A percentile compares a stretch with the other conserved stretches of the same genome.
Evolutionary conservation across 1,140 invertebrate species (phyloP).

Genomic region (Drosophila suzukii): DNA sequence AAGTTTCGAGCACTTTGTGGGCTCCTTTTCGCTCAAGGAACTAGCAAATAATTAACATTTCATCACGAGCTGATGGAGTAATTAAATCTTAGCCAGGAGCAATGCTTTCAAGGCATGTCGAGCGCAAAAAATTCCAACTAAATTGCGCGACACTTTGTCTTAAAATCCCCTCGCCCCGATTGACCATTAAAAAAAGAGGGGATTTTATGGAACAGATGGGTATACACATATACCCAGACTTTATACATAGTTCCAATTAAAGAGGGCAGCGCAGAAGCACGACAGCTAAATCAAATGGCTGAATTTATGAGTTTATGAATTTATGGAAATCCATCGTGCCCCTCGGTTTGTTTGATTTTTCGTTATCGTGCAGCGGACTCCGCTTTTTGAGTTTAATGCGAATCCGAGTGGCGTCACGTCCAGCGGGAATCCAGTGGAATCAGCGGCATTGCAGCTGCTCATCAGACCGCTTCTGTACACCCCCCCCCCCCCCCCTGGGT

Average conservation of each 20-base stretch:
- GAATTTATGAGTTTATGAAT: constrained; percentile 71
- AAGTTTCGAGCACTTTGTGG: constrained; percentile 26
- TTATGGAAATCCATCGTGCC: constrained; percentile 61
- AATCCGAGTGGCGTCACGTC: constrained; percentile 30
- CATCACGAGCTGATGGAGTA: constrained; percentile 53
- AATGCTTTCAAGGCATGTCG: constrained; percentile 9
- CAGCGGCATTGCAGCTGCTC: constrained; percentile 28
- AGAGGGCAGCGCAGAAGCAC: constrained; percentile 5
- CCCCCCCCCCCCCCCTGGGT: background rate
- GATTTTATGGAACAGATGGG: background rate
- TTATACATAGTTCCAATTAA: constrained; percentile 48
- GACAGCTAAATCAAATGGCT: constrained; percentile 37
- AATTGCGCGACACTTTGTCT: constrained; percentile 16
- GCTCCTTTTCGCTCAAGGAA: constrained; percentile 3
- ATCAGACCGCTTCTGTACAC: background rate
- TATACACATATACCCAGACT: background rate
- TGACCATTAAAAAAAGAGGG: constrained; percentile 26
- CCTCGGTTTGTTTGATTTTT: constrained; percentile 66
- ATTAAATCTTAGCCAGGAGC: constrained; percentile 49
- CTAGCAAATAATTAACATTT: constrained; percentile 47
- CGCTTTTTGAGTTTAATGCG: constrained; percentile 32
- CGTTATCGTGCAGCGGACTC: constrained; percentile 39
- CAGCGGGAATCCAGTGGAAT: constrained; percentile 29
- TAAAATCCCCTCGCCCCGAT: background rate
- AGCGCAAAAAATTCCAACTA: constrained; percentile 20